Evolutionary conservation across 2,113 vertebrate genomes (phyloP).

Genomic region (Diphyllodes magnificus): DNA sequence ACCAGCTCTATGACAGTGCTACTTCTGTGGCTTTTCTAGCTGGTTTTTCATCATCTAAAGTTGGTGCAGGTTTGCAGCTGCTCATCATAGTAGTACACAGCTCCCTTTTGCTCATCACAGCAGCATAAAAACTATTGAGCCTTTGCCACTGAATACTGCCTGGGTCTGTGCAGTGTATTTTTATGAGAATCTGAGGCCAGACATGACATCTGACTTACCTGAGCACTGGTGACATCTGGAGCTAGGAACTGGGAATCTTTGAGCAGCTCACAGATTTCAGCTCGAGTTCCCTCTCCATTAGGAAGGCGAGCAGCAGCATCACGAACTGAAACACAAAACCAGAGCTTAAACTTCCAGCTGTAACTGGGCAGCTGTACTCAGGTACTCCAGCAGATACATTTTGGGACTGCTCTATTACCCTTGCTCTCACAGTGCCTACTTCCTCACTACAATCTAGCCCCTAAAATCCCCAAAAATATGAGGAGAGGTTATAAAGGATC

Average conservation of each 20-base stretch:
- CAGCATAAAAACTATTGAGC: neutral
- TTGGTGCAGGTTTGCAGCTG: neutral
- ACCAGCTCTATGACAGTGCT: neutral
- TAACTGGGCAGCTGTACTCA: neutral
- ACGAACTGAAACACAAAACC: constrained; percentile 74
- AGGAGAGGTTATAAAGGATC: neutral
- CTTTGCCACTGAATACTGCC: neutral
- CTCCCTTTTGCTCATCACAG: neutral
- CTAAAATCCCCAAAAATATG: neutral
- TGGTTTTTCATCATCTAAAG: neutral
- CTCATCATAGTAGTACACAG: neutral
- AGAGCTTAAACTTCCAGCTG: neutral
- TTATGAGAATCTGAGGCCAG: neutral
- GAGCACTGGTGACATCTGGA: constrained; percentile 95
- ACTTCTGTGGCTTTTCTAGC: neutral
- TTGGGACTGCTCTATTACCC: neutral
- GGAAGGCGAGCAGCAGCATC: constrained; percentile 95
- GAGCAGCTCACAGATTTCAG: constrained; percentile 95
- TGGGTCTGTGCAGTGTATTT: neutral
- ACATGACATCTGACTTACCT: constrained; percentile 65
- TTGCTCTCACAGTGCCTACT: neutral
- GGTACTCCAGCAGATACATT: neutral
- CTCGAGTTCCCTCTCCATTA: constrained; percentile 94
- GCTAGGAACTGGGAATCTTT: constrained; percentile 98
- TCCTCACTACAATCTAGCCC: neutral